Percentiles rank a stretch among this genome's conserved stretches.
These are phyloP conservation scores for Bucorvus abyssinicus DNA, from an alignment of 2,797 vertebrate genomes.

Conservation along the genomic window DNA sequence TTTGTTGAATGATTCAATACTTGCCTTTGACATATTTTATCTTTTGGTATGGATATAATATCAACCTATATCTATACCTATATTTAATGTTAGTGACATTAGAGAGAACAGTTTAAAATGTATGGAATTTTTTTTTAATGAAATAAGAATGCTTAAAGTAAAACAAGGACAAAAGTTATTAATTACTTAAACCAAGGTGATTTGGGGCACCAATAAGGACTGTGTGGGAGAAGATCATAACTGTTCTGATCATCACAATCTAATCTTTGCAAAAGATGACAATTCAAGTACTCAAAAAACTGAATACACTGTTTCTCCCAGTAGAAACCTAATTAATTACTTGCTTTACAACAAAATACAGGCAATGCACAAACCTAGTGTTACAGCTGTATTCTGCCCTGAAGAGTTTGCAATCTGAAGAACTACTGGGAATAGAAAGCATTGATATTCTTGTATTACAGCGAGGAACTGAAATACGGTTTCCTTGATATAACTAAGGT, in stretches of 20 bases:
- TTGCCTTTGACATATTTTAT: not conserved
- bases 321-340: not conserved
- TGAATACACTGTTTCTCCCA: not conserved
- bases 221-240: not conserved
- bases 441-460: not conserved
- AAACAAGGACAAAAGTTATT: not conserved
- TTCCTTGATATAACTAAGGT: not conserved
- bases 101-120: not conserved
- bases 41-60: not conserved
- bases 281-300: not conserved
- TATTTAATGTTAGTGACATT: not conserved
- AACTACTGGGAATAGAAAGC: not conserved
- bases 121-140: not conserved
- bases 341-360: not conserved
- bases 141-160: not conserved
- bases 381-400: not conserved
- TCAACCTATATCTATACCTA: not conserved
- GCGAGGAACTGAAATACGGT: not conserved
- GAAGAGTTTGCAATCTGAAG: not conserved
- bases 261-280: not conserved
- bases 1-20: not conserved
- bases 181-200: not conserved
- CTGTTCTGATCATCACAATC: not conserved
- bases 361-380: not conserved
- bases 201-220: not conserved